Evolutionary conservation across 2,888 invertebrate genomes (phyloP), one percentile per base, ranked within the genome.

Genomic region (Pinctada fucata): DNA sequence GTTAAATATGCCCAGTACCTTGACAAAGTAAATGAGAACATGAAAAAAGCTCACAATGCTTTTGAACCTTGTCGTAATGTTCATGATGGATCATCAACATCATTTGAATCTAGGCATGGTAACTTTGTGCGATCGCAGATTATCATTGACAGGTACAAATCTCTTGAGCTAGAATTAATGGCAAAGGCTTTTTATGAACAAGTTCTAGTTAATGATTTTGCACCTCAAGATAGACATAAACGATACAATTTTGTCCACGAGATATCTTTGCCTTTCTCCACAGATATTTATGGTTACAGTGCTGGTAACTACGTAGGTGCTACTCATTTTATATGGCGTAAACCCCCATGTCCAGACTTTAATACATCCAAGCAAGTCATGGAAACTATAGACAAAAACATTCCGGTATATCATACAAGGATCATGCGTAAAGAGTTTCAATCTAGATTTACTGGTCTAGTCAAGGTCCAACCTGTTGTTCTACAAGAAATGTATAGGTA

Each of bases 401-500:
- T 77, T 8, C 69, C 69, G 5, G 8, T 63, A 63, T 78, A 73
- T 49, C 73, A 78, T 48, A 68, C 73, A 58, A 49, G 78, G 52
- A 10, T 63, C n/a, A 73, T 78, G 78, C 66, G 63, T 49, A 13
- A 58, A 47, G 68, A 73, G 49, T 78, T 78, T 65, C 72, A 64
- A 65, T 48, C n/a, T 16, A 77, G 8, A 65, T 65, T 65, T 66
- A n/a, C 31, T 10, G 51, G 49, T 13, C 47, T 72, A 16, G 50
- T 51, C 10, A 71, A 64, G 5, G 50, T 50, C n/a, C 31, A 72
- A n/a, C 65, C 72, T 72, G 77, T 63, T 49, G 58, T 78, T 5
- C 45, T 73, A 48, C 69, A 73, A 10, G 78, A 78, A 68, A 74
- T 73, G 73, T 78, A 78, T 67, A 63, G 63, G 48, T 66, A 52